A percentile compares a stretch with the other conserved stretches of the same genome.
phyloP scores from a whole-genome alignment of 2,113 vertebrate species.

The Halichoeres trimaculatus region DNA sequence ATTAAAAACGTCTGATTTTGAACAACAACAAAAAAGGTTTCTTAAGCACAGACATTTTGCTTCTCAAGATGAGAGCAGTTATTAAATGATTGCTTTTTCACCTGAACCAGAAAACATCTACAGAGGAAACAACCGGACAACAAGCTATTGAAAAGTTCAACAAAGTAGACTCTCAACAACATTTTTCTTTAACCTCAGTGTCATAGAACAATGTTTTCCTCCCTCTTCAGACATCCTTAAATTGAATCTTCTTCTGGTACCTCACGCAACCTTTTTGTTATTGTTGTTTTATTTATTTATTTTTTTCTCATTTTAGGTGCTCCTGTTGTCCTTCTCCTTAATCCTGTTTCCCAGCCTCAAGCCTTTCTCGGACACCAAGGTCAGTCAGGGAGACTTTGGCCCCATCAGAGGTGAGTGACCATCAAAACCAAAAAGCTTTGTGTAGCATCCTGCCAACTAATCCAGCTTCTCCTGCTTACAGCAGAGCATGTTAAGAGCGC shows the following conservation, averaged over 20 bases:
- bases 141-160: neutral
- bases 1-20: too few species aligned
- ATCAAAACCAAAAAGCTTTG: conserved; percentile 16
- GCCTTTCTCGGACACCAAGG: conserved; percentile 86
- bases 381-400: conserved; percentile 87
- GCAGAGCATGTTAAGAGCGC: conserved; percentile 35
- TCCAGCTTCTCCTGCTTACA: conserved; percentile 33
- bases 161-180: neutral
- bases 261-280: too few species aligned
- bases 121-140: neutral
- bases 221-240: neutral
- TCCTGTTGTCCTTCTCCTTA: conserved; percentile 91
- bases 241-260: neutral
- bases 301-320: conserved; percentile 82
- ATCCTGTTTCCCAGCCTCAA: conserved; percentile 93
- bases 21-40: neutral
- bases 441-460: conserved; percentile 26
- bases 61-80: neutral
- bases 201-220: neutral
- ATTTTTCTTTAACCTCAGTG: neutral
- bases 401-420: conserved; percentile 88
- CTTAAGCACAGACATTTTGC: neutral
- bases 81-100: neutral
- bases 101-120: neutral
- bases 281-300: neutral